Evolutionary conservation across 2,113 vertebrate genomes (phyloP).

Genomic region (Ifrita kowaldi): DNA sequence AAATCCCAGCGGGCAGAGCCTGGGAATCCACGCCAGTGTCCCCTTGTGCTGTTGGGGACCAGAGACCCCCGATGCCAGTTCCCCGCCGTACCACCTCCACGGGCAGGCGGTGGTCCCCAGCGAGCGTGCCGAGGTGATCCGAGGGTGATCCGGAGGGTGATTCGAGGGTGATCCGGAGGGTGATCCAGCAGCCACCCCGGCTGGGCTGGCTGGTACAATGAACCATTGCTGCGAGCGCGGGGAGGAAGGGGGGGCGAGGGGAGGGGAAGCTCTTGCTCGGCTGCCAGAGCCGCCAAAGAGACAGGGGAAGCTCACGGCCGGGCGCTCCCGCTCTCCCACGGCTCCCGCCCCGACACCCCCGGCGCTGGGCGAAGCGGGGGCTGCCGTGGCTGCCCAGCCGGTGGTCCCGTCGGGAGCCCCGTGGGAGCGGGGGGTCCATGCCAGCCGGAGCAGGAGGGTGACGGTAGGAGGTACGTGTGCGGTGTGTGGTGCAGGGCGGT

Average conservation of each 20-base stretch:
- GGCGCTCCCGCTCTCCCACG: neutral
- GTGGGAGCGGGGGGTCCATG: neutral
- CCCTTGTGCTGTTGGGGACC: neutral
- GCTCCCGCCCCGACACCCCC: neutral
- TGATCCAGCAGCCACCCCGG: neutral
- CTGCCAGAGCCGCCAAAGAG: neutral
- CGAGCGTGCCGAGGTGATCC: neutral
- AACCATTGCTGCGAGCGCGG: neutral
- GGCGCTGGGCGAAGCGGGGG: neutral
- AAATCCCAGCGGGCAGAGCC: neutral
- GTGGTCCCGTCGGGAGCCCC: neutral
- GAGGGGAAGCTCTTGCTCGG: conserved; percentile 23
- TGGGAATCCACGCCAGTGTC: fast-evolving
- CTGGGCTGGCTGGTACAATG: neutral
- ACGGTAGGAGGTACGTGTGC: neutral
- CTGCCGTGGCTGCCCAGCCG: neutral
- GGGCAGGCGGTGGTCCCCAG: neutral
- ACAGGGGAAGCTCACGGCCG: neutral
- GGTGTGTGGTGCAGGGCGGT: neutral
- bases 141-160: neutral
- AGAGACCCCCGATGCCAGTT: neutral
- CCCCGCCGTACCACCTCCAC: fast-evolving
- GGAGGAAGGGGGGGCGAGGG: conserved; percentile 30
- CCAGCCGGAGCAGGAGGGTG: neutral
- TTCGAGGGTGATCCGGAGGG: neutral